These are phyloP conservation scores for Scomber scombrus DNA, from an alignment of 2,113 vertebrate species.

Conservation along the genomic window DNA sequence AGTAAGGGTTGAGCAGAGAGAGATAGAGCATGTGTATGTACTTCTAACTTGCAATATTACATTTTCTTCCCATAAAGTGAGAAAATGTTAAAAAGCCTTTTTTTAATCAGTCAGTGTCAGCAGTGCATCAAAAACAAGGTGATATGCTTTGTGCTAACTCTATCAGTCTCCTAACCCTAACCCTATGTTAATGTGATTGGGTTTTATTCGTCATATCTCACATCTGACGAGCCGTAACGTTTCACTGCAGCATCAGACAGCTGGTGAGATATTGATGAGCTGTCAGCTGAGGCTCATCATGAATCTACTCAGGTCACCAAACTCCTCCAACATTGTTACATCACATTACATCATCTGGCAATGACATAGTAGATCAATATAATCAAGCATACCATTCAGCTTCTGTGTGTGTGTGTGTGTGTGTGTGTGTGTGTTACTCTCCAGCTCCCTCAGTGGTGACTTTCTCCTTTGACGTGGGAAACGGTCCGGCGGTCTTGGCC, in stretches of 20 bases:
- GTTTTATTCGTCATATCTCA: too few relatives aligned
- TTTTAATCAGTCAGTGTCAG: too few relatives aligned
- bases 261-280: slow-evolving; percentile 76
- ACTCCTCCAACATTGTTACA: slow-evolving; percentile 71
- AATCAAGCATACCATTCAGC: slow-evolving; percentile 50
- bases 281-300: slow-evolving; percentile 69
- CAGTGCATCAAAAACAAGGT: too few relatives aligned
- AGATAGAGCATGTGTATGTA: too few relatives aligned
- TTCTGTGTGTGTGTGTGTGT: slow-evolving; percentile 42
- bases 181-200: too few relatives aligned
- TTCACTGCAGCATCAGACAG: slow-evolving; percentile 57
- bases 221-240: slow-evolving; percentile 45
- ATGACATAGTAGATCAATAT: slow-evolving; percentile 20
- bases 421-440: slow-evolving; percentile 26
- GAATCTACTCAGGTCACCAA: slow-evolving; percentile 74
- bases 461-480: slow-evolving; percentile 93
- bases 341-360: slow-evolving; percentile 72
- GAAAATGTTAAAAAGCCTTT: too few relatives aligned
- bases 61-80: too few relatives aligned
- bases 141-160: too few relatives aligned
- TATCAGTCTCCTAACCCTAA: too few relatives aligned
- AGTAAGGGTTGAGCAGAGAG: too few relatives aligned
- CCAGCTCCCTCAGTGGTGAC: slow-evolving; percentile 91
- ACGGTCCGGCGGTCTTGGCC: slow-evolving; percentile 87
- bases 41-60: too few relatives aligned